phyloP scores from a whole-genome alignment of 2,888 invertebrate genomes.

The Drosophila anomalata region DNA sequence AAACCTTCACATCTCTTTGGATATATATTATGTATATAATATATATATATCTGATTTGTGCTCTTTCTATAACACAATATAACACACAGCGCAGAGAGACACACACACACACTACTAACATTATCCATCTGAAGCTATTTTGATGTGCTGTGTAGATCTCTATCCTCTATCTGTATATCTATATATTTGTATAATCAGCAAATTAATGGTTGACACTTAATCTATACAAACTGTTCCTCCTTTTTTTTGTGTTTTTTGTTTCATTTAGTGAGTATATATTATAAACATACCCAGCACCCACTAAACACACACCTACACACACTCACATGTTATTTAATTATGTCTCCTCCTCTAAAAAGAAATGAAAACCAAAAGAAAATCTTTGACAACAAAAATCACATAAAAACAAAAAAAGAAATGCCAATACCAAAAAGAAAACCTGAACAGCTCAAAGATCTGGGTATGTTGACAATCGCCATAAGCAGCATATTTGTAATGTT shows the following conservation, averaged over 20 bases:
- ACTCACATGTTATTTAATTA: constrained; percentile 49
- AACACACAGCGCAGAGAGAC: not conserved
- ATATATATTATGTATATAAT: constrained; percentile 16
- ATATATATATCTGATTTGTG: constrained; percentile 13
- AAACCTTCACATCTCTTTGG: constrained; percentile 20
- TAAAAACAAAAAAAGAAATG: constrained; percentile 20
- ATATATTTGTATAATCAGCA: constrained; percentile 40
- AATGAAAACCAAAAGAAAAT: constrained; percentile 30
- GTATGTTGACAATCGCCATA: constrained; percentile 55
- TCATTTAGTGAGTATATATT: constrained; percentile 48
- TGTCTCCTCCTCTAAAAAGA: constrained; percentile 24
- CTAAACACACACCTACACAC: constrained; percentile 11
- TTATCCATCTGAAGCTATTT: constrained; percentile 34
- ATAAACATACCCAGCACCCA: constrained; percentile 5
- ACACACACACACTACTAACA: constrained; percentile 10
- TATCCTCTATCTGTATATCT: constrained; percentile 40
- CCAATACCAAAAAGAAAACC: constrained; percentile 18
- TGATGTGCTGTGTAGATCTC: constrained; percentile 44
- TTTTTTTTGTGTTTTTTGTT: constrained; percentile 48
- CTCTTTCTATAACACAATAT: constrained; percentile 28
- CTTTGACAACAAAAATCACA: constrained; percentile 17
- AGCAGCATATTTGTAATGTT: constrained; percentile 42
- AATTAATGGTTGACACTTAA: constrained; percentile 37
- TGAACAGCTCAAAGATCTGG: constrained; percentile 55
- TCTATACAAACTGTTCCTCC: constrained; percentile 22